phyloP scores from a whole-genome alignment of 1,140 invertebrate species.

The Euwallacea similis region DNA sequence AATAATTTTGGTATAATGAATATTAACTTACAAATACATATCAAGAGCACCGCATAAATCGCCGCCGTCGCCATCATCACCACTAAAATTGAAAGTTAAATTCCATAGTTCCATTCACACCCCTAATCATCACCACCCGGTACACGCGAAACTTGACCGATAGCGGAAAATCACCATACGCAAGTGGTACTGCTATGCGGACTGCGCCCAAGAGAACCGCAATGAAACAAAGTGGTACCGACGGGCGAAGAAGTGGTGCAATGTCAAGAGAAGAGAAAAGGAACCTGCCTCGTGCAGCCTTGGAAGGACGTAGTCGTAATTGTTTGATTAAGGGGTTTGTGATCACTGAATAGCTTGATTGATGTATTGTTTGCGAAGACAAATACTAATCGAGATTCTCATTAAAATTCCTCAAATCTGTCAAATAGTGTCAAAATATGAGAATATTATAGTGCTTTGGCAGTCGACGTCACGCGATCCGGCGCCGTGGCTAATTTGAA shows the following conservation, averaged over 20 bases:
- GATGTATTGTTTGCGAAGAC: neutral
- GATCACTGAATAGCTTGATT: neutral
- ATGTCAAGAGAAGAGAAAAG: constrained; percentile 30
- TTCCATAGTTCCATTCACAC: too few species aligned
- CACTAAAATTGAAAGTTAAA: too few species aligned
- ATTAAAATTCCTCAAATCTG: too few species aligned
- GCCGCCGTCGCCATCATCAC: too few species aligned
- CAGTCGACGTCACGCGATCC: too few species aligned
- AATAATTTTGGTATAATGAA: too few species aligned
- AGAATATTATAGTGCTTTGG: too few species aligned
- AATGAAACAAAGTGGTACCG: constrained; percentile 8
- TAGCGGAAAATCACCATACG: neutral
- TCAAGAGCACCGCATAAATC: too few species aligned
- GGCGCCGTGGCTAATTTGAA: too few species aligned
- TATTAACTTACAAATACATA: too few species aligned
- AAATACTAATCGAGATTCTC: neutral
- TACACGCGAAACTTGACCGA: neutral
- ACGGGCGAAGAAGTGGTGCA: constrained; percentile 31
- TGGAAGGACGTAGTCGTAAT: constrained; percentile 24
- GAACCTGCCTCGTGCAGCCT: constrained; percentile 21
- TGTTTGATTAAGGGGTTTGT: neutral
- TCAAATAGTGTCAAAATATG: too few species aligned
- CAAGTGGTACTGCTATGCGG: neutral
- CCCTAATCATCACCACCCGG: too few species aligned
- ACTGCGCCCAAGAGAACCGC: constrained; percentile 14